A percentile compares a stretch with the other conserved stretches of the same genome.
These are phyloP conservation scores for Columba janthina DNA, from an alignment of 2,113 vertebrate species.

Conservation along the genomic window DNA sequence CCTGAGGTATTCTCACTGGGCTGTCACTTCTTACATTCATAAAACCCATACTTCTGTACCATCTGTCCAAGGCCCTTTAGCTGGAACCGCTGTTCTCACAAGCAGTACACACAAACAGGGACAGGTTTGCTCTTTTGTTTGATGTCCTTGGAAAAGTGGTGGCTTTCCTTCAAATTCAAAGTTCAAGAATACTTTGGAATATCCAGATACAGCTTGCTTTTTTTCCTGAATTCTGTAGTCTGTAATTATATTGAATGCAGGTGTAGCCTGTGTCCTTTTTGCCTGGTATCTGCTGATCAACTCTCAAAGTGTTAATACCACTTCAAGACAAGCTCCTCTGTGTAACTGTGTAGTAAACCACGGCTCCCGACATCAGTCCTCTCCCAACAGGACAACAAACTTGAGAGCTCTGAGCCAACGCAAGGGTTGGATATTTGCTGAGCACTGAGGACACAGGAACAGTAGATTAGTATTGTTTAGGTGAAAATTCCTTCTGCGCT, in stretches of 20 bases:
- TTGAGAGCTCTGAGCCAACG: not conserved
- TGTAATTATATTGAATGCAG: not conserved
- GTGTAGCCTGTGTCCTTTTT: not conserved
- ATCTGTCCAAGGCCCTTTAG: too few relatives aligned
- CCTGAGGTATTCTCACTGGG: too few relatives aligned
- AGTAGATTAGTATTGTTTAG: not conserved
- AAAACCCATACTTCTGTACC: too few relatives aligned
- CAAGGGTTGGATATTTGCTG: not conserved
- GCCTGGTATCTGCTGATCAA: not conserved
- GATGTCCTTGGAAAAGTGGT: not conserved
- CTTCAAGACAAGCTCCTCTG: not conserved
- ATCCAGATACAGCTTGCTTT: not conserved
- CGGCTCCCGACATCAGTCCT: not conserved
- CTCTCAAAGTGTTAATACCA: not conserved
- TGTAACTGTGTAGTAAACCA: not conserved
- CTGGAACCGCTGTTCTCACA: too few relatives aligned
- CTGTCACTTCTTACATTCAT: too few relatives aligned
- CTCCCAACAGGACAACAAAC: not conserved
- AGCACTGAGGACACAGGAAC: not conserved
- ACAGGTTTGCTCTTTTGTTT: not conserved
- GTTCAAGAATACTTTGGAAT: not conserved
- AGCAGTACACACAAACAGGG: not conserved
- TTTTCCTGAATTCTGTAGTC: not conserved
- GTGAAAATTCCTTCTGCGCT: not conserved
- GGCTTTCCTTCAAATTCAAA: not conserved